Conservation (phyloP, 2,113 vertebrate species). For the Uria lomvia region DNA sequence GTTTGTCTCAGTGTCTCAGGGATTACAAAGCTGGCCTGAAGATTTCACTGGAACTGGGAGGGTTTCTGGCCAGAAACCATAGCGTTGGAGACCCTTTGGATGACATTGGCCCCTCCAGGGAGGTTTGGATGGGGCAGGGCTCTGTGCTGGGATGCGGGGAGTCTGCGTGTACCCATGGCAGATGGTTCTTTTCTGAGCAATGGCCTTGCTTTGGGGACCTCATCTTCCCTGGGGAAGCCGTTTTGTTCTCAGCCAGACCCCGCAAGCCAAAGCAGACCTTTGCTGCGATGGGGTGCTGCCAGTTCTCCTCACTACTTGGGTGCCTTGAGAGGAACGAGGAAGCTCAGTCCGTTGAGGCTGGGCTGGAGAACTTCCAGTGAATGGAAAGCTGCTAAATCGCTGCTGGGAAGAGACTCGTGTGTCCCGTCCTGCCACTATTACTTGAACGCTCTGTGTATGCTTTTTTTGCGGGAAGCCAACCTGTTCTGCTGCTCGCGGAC, state of each 20-base stretch:
- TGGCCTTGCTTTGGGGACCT: neutral
- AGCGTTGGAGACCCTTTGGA: neutral
- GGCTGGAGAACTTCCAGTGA: neutral
- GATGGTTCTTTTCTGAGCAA: neutral
- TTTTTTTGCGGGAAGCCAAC: neutral
- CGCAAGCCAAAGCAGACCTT: neutral
- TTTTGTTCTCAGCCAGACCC: neutral
- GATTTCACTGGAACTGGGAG: neutral
- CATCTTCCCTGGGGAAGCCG: neutral
- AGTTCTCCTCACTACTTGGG: neutral
- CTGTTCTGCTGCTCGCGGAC: neutral
- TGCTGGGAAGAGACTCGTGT: neutral
- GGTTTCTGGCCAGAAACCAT: neutral
- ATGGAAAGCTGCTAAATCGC: neutral
- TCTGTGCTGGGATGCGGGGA: neutral
- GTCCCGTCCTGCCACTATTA: neutral
- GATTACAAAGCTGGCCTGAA: neutral
- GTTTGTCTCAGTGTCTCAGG: neutral
- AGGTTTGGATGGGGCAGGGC: neutral
- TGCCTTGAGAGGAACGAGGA: neutral
- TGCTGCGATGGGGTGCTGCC: neutral
- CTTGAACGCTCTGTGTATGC: neutral
- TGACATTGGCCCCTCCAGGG: neutral
- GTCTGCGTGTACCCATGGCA: neutral
- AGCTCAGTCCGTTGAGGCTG: neutral